Conservation (phyloP, 2,888 invertebrate genomes). For the Agrotis puta region DNA sequence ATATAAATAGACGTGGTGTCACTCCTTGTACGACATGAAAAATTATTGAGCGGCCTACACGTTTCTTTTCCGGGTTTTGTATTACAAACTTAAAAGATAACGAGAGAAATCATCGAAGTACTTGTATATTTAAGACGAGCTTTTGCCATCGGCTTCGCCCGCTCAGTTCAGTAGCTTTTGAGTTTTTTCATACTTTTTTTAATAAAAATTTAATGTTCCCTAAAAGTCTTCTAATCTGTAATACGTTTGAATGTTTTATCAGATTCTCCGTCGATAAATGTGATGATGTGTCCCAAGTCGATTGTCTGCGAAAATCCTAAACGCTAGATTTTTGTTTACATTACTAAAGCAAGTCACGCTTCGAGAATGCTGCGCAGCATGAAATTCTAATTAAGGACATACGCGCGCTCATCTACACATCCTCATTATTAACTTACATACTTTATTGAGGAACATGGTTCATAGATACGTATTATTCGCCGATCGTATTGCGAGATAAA, state of each 20-base stretch:
- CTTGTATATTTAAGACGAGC: too few species aligned
- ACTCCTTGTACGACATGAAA: conserved; percentile 1
- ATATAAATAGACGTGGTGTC: background rate
- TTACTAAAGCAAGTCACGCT: conserved; percentile 40
- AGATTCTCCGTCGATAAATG: background rate
- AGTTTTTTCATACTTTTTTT: too few species aligned
- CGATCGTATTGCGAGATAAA: too few species aligned
- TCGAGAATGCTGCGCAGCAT: conserved; percentile 35
- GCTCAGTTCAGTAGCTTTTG: too few species aligned
- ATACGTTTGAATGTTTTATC: too few species aligned
- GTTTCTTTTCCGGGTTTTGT: background rate
- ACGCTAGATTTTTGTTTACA: conserved; percentile 21
- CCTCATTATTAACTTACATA: conserved; percentile 34
- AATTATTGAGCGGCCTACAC: background rate
- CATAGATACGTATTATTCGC: background rate
- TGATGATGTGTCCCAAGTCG: background rate
- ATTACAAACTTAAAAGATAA: background rate
- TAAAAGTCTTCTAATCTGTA: too few species aligned
- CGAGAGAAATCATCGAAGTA: background rate
- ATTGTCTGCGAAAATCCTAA: background rate
- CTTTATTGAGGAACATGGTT: conserved; percentile 12
- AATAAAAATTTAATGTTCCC: too few species aligned
- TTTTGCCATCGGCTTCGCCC: too few species aligned
- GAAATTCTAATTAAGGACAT: conserved; percentile 36
- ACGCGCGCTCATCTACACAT: conserved; percentile 21